These are phyloP conservation scores for Zootermopsis nevadensis DNA, from an alignment of 2,888 invertebrate species.

Conservation along the genomic window DNA sequence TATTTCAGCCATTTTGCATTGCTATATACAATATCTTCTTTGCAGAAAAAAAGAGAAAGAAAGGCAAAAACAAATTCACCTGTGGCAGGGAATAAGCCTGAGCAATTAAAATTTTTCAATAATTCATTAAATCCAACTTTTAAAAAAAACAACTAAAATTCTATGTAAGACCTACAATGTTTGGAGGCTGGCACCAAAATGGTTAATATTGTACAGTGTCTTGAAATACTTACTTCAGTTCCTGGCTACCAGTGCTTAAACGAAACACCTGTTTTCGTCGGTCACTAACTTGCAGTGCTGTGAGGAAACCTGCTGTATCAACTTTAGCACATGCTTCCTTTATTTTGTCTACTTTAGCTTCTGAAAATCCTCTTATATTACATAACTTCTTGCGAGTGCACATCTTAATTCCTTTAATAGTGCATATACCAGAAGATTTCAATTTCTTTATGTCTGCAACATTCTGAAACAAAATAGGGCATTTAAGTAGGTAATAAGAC, in stretches of 20 bases:
- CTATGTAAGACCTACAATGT: neutral
- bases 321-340: conserved; percentile 81
- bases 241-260: conserved; percentile 74
- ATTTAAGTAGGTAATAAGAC: too few species aligned
- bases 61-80: too few species aligned
- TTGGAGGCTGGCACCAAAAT: neutral
- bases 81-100: too few species aligned
- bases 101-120: too few species aligned
- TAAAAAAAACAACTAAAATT: too few species aligned
- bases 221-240: conserved; percentile 74
- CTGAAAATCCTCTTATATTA: conserved; percentile 80
- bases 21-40: too few species aligned
- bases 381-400: conserved; percentile 78
- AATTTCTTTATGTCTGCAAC: conserved; percentile 82
- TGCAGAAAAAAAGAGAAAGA: too few species aligned
- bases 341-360: conserved; percentile 82
- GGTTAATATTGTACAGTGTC: neutral
- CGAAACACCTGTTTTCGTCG: conserved; percentile 78
- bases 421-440: conserved; percentile 81
- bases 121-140: too few species aligned
- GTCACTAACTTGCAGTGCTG: conserved; percentile 79
- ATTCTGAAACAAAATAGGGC: conserved; percentile 61
- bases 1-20: too few species aligned
- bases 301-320: conserved; percentile 73
- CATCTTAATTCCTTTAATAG: conserved; percentile 85